Conservation (phyloP, 2,113 vertebrate genomes). For the Orcinus orca region DNA sequence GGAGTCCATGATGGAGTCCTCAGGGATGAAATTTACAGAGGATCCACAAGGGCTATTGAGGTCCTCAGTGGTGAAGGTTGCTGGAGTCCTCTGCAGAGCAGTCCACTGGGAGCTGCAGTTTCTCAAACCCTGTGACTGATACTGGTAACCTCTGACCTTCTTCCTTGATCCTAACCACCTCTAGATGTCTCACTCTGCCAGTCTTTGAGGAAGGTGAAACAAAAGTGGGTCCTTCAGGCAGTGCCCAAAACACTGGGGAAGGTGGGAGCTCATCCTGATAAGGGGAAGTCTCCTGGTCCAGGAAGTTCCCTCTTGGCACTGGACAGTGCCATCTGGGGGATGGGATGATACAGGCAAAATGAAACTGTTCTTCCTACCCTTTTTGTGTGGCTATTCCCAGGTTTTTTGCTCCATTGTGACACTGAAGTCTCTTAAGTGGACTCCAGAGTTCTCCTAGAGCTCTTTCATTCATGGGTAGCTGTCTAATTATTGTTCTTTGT, state of each 20-base stretch:
- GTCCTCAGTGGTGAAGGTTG: background rate
- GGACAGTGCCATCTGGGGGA: background rate
- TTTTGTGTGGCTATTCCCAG: background rate
- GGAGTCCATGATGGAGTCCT: background rate
- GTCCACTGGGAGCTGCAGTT: background rate
- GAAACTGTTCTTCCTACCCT: background rate
- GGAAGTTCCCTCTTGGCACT: background rate
- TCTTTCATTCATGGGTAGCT: background rate
- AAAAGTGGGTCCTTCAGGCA: background rate
- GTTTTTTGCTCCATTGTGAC: background rate
- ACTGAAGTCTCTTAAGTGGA: background rate
- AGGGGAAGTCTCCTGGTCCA: background rate
- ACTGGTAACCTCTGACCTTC: too few species aligned
- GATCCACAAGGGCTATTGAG: background rate
- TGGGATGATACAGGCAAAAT: background rate
- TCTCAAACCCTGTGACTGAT: rapidly evolving
- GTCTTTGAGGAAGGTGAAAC: background rate
- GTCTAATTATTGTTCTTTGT: background rate
- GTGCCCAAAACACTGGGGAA: background rate
- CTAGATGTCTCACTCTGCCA: background rate
- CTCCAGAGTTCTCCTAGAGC: background rate
- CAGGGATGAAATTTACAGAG: background rate
- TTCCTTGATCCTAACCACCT: background rate
- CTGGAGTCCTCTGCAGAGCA: background rate
- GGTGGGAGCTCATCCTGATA: too few species aligned